Base-by-base conservation (phyloP, 2,113 vertebrate genomes). In the Centrocercus urophasianus region DNA sequence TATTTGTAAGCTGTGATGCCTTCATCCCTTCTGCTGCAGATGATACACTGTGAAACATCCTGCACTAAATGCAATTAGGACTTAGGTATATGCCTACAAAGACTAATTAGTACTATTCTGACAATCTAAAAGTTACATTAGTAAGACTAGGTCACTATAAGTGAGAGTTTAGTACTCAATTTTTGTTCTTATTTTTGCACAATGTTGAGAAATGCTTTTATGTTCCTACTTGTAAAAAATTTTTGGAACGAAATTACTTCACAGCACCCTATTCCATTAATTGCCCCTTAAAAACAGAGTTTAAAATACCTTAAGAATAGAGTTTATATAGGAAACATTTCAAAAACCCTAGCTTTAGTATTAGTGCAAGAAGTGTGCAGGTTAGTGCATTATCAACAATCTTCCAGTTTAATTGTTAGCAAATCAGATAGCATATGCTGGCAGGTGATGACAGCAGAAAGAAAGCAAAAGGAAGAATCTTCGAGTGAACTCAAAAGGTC, bases 391-490 rank as follows among this genome's bases (percentile, higher is more conserved):
- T 61, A 48, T 10, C 27, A 79, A 66, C 25, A 61, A 52, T 6
- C 2, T 83, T 75, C 43, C n/a, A 48, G 38, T 84, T 82, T 92
- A 40, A 63, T 16, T 40, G 15, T 63, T 36, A 0, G 67, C 14
- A 67, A 89, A 54, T 56, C 50, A 72, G 75, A 84, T 60, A 0
- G 61, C 56, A 63, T 7, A 45, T 1, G 5, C 73, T 80, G 43
- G 52, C 36, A 86, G 4, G 30, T 40, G 91, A 43, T 4, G 43
- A 52, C 86, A 75, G 56, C 52, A 70, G 56, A 86, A 94, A 85
- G 75, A 83, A 94, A 83, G 11, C 18, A 86, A 95, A 96, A 76
- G 48, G 70, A 89, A 88, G 81, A 20, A 84, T 48, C 21, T 47
- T 92, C 28, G 16, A 80, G 28, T 88, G 32, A 61, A 75, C 73